Evolutionary conservation across 2,113 vertebrate species (phyloP), one percentile per base, ranked within the genome.

Genomic region (Clinocottus analis): DNA sequence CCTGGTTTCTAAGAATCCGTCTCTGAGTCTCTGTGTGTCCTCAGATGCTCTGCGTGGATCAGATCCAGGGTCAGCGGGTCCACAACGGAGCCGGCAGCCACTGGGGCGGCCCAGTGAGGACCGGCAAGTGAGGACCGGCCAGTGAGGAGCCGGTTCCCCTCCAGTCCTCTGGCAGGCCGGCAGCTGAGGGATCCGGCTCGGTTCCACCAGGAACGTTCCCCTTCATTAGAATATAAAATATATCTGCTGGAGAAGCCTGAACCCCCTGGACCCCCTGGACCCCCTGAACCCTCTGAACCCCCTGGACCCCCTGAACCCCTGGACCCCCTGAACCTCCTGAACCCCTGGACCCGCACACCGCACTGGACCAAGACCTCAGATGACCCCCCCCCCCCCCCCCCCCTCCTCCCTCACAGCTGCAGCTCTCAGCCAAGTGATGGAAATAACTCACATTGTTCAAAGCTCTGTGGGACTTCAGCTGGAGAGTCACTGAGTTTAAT

Each of bases 391-490:
- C 31, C 5, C 31, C 2, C 33, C 33, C 35, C 47, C 68, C 63
- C 41, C 11, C 41, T 7, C 19, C 19, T 6, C 10, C 43, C 43
- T 16, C 17, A 14, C 21, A 3, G 62, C 66, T 47, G 70, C 68
- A 12, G 53, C 37, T 41, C 65, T 1, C 43, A 56, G 67, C 83
- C 77, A 84, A 74, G 41, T 17, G 51, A 68, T 77, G 81, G 84
- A 80, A 84, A 81, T 85, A 70, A 76, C 66, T 80, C 19, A 72
- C 69, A 79, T 83, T 83, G 76, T 86, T 79, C 60, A 27, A 72
- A 80, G 21, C 79, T 80, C 79, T 19, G 77, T 66, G 89, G 81
- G 84, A 77, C 16, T 16, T 43, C 72, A 79, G 63, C 80, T 87
- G 82, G 68, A 2, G 62, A 78, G 83, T 85, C 79, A 71, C 17